A percentile compares a stretch with the other conserved stretches of the same genome.
phyloP scores from a whole-genome alignment of 2,113 vertebrate genomes.

The Corythornis cristatus region DNA sequence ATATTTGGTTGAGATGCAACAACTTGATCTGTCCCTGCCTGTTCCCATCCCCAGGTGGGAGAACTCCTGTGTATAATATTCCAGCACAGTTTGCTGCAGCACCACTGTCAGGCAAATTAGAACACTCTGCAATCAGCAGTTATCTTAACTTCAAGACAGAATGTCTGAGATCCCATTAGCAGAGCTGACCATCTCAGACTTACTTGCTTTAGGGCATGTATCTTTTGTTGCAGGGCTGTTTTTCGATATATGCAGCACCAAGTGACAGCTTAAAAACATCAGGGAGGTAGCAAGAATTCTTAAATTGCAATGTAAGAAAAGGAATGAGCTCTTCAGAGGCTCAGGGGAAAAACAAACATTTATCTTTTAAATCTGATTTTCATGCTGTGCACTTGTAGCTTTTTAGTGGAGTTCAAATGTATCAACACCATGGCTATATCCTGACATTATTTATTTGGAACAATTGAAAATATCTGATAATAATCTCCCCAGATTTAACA shows the following conservation, averaged over 20 bases:
- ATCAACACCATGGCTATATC: background rate
- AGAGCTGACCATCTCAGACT: background rate
- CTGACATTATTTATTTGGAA: background rate
- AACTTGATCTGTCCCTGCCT: background rate
- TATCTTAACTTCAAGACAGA: background rate
- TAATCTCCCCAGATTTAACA: background rate
- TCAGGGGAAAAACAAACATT: background rate
- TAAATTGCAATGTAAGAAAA: background rate
- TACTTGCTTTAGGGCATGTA: background rate
- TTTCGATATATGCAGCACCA: background rate
- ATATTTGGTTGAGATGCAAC: background rate
- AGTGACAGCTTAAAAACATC: background rate
- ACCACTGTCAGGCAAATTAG: background rate
- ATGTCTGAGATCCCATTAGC: background rate
- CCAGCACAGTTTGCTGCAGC: accelerated
- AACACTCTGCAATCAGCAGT: background rate
- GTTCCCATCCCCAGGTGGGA: background rate
- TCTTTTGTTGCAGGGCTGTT: background rate
- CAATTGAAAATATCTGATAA: background rate
- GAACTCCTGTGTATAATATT: background rate
- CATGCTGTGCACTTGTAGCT: background rate
- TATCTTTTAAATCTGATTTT: background rate
- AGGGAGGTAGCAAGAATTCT: background rate
- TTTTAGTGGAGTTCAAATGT: background rate
- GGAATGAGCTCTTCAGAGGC: background rate